phyloP scores from a whole-genome alignment of 1,140 invertebrate species.

The Ephestia elutella region DNA sequence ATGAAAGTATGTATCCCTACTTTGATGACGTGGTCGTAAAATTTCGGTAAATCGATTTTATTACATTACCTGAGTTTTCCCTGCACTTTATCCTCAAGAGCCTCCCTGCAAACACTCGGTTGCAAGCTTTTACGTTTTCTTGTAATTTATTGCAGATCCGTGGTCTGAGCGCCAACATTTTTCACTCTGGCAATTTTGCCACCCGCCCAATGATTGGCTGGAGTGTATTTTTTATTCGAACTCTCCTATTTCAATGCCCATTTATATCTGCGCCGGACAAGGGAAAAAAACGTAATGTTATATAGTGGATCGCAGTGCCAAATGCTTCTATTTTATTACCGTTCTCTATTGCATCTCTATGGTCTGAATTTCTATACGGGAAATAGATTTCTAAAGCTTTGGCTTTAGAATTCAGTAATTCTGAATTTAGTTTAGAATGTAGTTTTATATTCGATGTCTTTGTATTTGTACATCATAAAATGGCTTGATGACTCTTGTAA shows the following conservation, averaged over 20 bases:
- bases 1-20: neutral
- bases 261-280: constrained; percentile 19
- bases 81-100: constrained; percentile 17
- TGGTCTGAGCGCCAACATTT: constrained; percentile 24
- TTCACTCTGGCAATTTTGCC: constrained; percentile 34
- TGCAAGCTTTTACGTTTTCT: constrained; percentile 36
- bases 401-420: too few relatives aligned
- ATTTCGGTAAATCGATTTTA: constrained; percentile 11
- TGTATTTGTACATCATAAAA: too few relatives aligned
- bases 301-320: neutral
- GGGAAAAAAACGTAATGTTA: neutral
- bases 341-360: neutral
- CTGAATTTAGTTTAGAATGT: too few relatives aligned
- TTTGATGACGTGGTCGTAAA: neutral
- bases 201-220: constrained; percentile 30
- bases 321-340: neutral
- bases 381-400: too few relatives aligned
- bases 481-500: too few relatives aligned
- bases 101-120: constrained; percentile 15
- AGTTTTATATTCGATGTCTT: too few relatives aligned
- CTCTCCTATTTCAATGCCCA: constrained; percentile 21
- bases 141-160: constrained; percentile 41
- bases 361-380: neutral
- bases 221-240: constrained; percentile 21
- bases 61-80: constrained; percentile 18